Percentiles rank a stretch among this genome's conserved stretches.
These are phyloP conservation scores for Crotalus helleri DNA, from an alignment of 2,113 vertebrate species.

Conservation along the genomic window DNA sequence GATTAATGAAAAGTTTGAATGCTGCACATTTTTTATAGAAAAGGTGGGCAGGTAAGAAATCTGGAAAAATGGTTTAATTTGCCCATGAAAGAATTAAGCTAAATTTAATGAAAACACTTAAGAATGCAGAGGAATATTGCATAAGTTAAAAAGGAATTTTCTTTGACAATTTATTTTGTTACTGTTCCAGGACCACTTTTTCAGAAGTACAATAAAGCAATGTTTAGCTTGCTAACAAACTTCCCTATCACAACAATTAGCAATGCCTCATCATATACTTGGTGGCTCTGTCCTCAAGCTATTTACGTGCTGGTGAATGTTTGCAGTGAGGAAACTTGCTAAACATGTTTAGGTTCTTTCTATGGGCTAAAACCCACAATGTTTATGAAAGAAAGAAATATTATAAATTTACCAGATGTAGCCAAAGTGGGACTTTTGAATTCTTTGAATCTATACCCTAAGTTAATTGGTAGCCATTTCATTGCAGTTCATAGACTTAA, in stretches of 20 bases:
- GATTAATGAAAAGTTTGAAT: constrained; percentile 26
- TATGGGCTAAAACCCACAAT: not conserved
- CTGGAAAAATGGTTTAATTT: not conserved
- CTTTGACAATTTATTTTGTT: constrained; percentile 1
- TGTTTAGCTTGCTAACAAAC: not conserved
- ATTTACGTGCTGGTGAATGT: not conserved
- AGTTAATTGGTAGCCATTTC: not conserved
- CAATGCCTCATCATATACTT: not conserved
- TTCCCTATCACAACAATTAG: not conserved
- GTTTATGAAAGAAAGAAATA: not conserved
- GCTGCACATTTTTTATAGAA: constrained; percentile 27
- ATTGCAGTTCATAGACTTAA: not conserved
- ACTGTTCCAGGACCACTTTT: not conserved
- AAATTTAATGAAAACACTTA: constrained; percentile 21
- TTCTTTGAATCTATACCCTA: not conserved
- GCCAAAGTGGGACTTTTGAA: not conserved
- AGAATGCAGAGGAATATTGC: not conserved
- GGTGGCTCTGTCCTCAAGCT: not conserved
- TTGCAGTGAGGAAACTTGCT: not conserved
- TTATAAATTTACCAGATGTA: not conserved
- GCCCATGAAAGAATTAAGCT: not conserved
- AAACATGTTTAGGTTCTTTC: not conserved
- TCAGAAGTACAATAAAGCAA: constrained; percentile 7
- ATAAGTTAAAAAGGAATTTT: not conserved
- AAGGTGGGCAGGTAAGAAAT: not conserved